Base-by-base conservation (phyloP, 1,140 invertebrate species). In the Phthorimaea operculella region DNA sequence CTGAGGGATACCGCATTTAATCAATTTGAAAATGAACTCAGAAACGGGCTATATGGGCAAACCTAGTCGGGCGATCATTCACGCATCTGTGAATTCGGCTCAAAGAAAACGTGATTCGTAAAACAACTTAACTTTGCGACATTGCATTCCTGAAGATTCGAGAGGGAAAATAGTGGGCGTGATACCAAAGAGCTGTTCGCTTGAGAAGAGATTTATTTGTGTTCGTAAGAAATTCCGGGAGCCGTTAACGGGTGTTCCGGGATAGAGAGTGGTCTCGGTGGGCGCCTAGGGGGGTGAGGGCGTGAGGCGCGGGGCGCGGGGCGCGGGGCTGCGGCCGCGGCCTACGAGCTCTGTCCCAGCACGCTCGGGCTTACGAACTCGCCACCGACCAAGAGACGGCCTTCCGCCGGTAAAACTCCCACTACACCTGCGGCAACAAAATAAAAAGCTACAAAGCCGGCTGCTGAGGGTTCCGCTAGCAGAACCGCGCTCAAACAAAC, bases 381-480 rank as follows among this genome's bases (percentile, higher is more conserved):
- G 66, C 74, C 76, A 71, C 74, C 81, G 64, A 83, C 72, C 78
- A 80, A 76, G 65, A 85, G 74, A 63, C 73, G 75, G 74, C 75
- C 76, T 76, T 85, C 82, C 74, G 77, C 64, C 60, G 78, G 76
- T 72, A 85, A 69, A 61, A 85, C 82, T 77, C 78, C 79, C 74
- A 85, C 79, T 80, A 85, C 76, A 84, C 81, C 81, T 84, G 81
- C 76, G 74, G 78, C 74, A 84, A 84, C 68, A 84, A 82, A 85
- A 83, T 74, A 82, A 80, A 83, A 81, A 69, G 74, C 81, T 82
- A 80, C 72, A 82, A 79, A 79, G 76, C 76, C 72, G 70, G 72
- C 70, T 63, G 68, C 70, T 66, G 60, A 70, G 58, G 66, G 69
- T 65, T 71, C 70, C 66, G 57, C 58, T 50, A 66, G 70, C 70